Percentiles rank a stretch among this genome's conserved stretches.
These are phyloP conservation scores for Epistrophe eligans DNA, from an alignment of 2,888 invertebrate species.

Conservation along the genomic window DNA sequence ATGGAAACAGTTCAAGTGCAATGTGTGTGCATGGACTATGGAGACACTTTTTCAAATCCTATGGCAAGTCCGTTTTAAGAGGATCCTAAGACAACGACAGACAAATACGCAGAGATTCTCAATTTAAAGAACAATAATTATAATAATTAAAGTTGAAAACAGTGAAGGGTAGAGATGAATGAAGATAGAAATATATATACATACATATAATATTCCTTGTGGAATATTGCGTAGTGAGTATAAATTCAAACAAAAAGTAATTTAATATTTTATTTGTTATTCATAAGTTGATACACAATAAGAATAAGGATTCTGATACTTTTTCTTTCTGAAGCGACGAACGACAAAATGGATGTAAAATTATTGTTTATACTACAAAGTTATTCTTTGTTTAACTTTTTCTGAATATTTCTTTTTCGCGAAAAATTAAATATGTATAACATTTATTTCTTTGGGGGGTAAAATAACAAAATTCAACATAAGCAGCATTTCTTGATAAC, in stretches of 20 bases:
- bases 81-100: neutral
- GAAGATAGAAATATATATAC: no score
- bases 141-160: neutral
- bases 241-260: neutral
- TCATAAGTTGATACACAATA: neutral
- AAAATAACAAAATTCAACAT: neutral
- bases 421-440: neutral
- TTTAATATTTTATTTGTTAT: constrained; percentile 4
- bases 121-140: no score
- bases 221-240: neutral
- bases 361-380: neutral
- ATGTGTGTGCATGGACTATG: constrained; percentile 12
- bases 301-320: neutral
- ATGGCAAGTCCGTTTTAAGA: neutral
- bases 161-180: neutral
- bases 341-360: neutral
- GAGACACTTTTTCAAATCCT: constrained; percentile 32
- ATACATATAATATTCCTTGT: no score
- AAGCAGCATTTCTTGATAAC: neutral
- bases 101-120: neutral
- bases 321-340: neutral
- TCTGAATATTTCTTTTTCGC: neutral
- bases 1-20: constrained; percentile 39
- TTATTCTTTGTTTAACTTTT: neutral
- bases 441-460: neutral